Evolutionary conservation across 2,113 vertebrate genomes (phyloP), one percentile per base, ranked within the genome.

Genomic region (Pelecanus crispus): DNA sequence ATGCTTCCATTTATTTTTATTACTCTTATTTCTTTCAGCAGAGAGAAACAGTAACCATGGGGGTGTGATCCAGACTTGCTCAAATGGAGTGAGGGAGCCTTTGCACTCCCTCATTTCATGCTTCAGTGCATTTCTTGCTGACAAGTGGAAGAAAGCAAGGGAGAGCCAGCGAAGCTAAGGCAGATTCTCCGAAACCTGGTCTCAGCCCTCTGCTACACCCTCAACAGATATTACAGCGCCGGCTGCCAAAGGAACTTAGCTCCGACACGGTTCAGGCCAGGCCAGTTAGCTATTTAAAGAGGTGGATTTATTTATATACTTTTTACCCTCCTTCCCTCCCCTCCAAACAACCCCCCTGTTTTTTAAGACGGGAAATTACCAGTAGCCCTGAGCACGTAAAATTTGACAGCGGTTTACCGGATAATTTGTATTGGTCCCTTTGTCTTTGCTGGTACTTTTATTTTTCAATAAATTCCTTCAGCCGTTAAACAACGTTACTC

Each of bases 201-300:
- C 47, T 79, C 32, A 71, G 28, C 24, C n/a, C 32, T 58, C 68
- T 79, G 40, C 19, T 42, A 67, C 20, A 58, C 31, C 31, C 67
- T 75, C 21, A 5, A 18, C 66, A 73, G 63, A 86, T 40, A 84
- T 19, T 45, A 17, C 70, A 81, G 61, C 2, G 3, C 21, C 9
- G 34, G 7, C 89, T 92, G 80, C 83, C 75, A 93, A 62, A 45
- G 50, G 17, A 92, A 84, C n/a, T 53, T 65, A 66, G 38, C 31
- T 65, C 70, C 1, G 0, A 75, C 66, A 94, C 53, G 85, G 86
- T 94, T 95, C 74, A 95, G 86, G 32, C 44, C 78, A 81, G 78
- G 88, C 10, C 71, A 95, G 86, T 45, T 67, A 85, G 81, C 70
- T 92, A 92, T 96, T 97, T 92, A 82, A 95, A 94, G 81, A 91